Conservation (phyloP, 2,797 vertebrate genomes). For the Labroides dimidiatus region DNA sequence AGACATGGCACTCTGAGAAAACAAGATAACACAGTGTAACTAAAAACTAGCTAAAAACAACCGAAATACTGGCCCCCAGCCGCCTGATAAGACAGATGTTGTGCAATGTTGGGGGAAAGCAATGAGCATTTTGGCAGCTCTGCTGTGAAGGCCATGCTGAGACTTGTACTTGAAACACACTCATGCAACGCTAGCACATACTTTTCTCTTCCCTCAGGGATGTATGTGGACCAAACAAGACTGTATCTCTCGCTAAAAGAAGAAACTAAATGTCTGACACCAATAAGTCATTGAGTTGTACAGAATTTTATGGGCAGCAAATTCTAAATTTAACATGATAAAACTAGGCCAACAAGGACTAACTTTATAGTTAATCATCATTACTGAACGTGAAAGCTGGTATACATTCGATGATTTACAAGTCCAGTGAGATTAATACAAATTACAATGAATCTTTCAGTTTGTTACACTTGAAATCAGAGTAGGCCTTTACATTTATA, state of each 20-base stretch:
- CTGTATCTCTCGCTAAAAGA: slow-evolving; percentile 26
- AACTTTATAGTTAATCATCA: slow-evolving; percentile 4
- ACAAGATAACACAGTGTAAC: neutral
- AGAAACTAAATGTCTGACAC: neutral
- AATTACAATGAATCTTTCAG: neutral
- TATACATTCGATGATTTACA: neutral
- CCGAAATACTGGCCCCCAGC: neutral
- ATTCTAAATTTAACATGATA: neutral
- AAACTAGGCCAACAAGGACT: neutral
- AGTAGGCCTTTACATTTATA: neutral
- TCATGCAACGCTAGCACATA: slow-evolving; percentile 80
- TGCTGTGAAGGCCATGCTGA: slow-evolving; percentile 81
- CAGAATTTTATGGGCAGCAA: neutral
- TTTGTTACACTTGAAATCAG: neutral
- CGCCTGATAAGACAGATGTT: slow-evolving; percentile 61
- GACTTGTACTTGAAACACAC: slow-evolving; percentile 82
- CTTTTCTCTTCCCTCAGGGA: slow-evolving; percentile 76
- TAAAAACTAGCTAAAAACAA: neutral
- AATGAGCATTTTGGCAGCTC: slow-evolving; percentile 60
- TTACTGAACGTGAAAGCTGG: neutral
- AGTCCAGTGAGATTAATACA: neutral
- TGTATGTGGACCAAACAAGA: slow-evolving; percentile 62
- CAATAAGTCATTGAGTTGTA: neutral
- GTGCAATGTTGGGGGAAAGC: slow-evolving; percentile 73
- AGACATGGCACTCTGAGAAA: neutral